These are phyloP conservation scores for Cygnus atratus DNA, from an alignment of 2,113 vertebrate species.

Conservation along the genomic window DNA sequence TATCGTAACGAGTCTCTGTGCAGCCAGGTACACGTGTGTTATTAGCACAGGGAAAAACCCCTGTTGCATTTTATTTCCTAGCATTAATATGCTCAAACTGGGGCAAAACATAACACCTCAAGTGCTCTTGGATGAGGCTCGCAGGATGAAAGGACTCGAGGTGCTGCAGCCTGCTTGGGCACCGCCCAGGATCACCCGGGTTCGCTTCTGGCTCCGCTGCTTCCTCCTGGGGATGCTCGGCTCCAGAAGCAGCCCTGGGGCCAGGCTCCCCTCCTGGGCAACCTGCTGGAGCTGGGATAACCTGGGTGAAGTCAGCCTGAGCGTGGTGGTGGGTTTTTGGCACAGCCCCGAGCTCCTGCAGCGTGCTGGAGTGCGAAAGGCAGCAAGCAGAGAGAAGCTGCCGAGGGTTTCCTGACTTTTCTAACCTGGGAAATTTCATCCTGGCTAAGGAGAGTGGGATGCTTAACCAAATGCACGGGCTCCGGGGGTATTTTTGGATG, in stretches of 20 bases:
- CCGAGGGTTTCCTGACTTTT: too few species aligned
- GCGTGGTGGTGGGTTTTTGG: too few species aligned
- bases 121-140: background rate
- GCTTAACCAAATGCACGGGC: background rate
- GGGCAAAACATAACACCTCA: background rate
- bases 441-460: background rate
- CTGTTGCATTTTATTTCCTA: background rate
- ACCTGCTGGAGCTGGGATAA: too few species aligned
- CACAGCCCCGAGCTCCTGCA: too few species aligned
- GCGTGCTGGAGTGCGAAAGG: too few species aligned
- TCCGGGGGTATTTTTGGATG: background rate
- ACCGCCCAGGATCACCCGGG: rapidly evolving
- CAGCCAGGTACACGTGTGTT: background rate
- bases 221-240: too few species aligned
- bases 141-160: background rate
- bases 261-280: too few species aligned
- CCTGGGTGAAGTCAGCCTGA: too few species aligned
- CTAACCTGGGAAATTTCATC: too few species aligned
- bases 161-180: background rate
- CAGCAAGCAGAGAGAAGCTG: too few species aligned
- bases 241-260: too few species aligned
- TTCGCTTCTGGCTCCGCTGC: background rate
- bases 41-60: background rate
- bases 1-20: background rate
- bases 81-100: background rate